Base-by-base conservation (phyloP, 2,888 invertebrate genomes). In the Callyntrura sp. region DNA sequence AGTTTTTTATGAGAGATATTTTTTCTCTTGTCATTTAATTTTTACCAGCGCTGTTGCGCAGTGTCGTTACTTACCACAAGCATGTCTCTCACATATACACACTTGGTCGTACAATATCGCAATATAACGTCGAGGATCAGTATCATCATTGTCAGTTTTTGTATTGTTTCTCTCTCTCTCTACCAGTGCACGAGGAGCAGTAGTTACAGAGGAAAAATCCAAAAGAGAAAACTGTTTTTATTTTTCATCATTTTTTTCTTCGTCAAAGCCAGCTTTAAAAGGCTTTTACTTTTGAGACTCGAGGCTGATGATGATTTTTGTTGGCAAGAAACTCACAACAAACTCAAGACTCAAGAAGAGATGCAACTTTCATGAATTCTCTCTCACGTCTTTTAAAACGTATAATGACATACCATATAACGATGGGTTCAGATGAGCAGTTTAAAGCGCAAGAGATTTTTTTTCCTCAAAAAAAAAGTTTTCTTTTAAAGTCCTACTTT, bases 261-360 rank as follows among this genome's bases (percentile, higher is more conserved):
- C n/a, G n/a, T n/a, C n/a, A n/a, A 43, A 43, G 43, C 35, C 35
- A 70, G 43, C 51, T 76, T 76, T 23, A 51, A 51, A 73, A 73
- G 73, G 76, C 48, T 51, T 76, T 78, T 11, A 11, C 25, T n/a
- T n/a, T n/a, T n/a, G n/a, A n/a, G n/a, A n/a, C n/a, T n/a, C n/a
- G n/a, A n/a, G n/a, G n/a, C n/a, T n/a, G n/a, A n/a, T 78, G 78
- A 78, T 55, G 78, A 78, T 78, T 86, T 86, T 86, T 79, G 86
- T 86, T 86, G 86, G 86, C 86, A 86, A 86, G 65, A 86, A 78
- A 65, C 86, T 86, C 86, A 86, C 62, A 86, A 86, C 86, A 86
- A 86, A 79, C n/a, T n/a, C n/a, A 84, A 68, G 25, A 25, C 51
- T 55, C 25, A n/a, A 57, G 17, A 28, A n/a, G 20, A 55, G 78